Conservation (phyloP, 2,113 vertebrate species). For the Datnioides undecimradiatus region DNA sequence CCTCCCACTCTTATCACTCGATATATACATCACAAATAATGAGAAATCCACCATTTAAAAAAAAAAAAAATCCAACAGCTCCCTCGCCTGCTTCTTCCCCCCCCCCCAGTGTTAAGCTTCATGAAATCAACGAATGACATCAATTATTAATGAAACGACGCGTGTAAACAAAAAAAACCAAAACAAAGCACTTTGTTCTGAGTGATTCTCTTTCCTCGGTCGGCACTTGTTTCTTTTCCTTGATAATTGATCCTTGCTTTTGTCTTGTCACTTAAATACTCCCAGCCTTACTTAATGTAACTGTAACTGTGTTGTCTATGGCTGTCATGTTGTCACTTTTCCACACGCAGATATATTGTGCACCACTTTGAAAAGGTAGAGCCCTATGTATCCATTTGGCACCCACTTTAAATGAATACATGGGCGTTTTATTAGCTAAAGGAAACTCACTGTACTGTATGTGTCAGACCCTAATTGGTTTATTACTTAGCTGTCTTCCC, state of each 20-base stretch:
- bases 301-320: constrained; percentile 69
- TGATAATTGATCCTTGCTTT: constrained; percentile 52
- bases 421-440: constrained; percentile 53
- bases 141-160: constrained; percentile 52
- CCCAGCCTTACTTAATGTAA: constrained; percentile 11
- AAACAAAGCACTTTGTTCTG: constrained; percentile 49
- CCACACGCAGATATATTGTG: constrained; percentile 58
- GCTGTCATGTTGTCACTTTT: constrained; percentile 68
- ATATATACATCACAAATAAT: constrained; percentile 24
- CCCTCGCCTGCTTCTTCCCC: constrained; percentile 43
- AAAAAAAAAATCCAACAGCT: constrained; percentile 40
- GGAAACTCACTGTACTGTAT: constrained; percentile 65
- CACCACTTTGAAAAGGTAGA: constrained; percentile 73
- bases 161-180: constrained; percentile 31
- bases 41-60: constrained; percentile 56
- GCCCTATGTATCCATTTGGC: constrained; percentile 78
- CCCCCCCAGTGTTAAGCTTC: constrained; percentile 19
- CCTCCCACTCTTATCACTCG: constrained; percentile 21
- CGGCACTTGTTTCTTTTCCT: constrained; percentile 68
- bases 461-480: constrained; percentile 73
- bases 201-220: constrained; percentile 74
- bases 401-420: constrained; percentile 74
- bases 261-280: constrained; percentile 56
- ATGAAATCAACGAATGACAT: constrained; percentile 41
- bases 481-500: constrained; percentile 67